phyloP scores from a whole-genome alignment of 2,888 invertebrate species.

The Scelioninae gen. 1 region DNA sequence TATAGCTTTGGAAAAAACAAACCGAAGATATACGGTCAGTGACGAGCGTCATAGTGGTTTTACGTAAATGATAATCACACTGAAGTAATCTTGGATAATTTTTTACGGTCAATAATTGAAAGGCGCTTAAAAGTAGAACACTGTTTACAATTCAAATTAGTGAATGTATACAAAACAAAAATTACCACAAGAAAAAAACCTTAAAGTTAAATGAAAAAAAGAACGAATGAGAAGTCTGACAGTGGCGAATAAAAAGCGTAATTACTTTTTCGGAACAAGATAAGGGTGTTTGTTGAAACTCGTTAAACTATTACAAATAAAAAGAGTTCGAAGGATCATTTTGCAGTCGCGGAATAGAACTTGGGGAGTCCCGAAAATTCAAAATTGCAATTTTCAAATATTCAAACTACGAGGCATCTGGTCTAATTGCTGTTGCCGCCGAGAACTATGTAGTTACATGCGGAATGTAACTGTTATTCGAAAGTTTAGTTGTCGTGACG shows the following conservation, averaged over 20 bases:
- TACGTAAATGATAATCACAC: background rate
- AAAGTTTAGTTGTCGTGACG: constrained; percentile 63
- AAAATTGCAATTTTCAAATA: constrained; percentile 50
- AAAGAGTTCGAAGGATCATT: constrained; percentile 8
- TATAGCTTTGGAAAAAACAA: background rate
- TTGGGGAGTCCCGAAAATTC: constrained; percentile 9
- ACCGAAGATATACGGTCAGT: background rate
- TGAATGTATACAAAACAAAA: background rate
- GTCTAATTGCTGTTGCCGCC: constrained; percentile 47
- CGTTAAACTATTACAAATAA: constrained; percentile 36
- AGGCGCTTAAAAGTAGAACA: background rate
- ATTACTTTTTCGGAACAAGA: constrained; percentile 7
- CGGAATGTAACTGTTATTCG: constrained; percentile 50
- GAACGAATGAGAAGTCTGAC: background rate
- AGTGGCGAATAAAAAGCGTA: constrained; percentile 19
- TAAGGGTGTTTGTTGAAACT: constrained; percentile 30
- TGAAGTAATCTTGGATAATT: background rate
- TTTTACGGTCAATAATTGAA: background rate
- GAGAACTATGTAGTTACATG: constrained; percentile 44
- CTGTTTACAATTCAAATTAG: background rate
- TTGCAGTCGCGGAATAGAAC: constrained; percentile 5
- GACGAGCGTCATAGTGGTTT: background rate
- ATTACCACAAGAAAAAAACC: background rate
- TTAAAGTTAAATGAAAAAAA: background rate
- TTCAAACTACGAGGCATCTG: constrained; percentile 40